Conservation (phyloP, 2,888 invertebrate species). For the Drosophila parthenogenetica region DNA sequence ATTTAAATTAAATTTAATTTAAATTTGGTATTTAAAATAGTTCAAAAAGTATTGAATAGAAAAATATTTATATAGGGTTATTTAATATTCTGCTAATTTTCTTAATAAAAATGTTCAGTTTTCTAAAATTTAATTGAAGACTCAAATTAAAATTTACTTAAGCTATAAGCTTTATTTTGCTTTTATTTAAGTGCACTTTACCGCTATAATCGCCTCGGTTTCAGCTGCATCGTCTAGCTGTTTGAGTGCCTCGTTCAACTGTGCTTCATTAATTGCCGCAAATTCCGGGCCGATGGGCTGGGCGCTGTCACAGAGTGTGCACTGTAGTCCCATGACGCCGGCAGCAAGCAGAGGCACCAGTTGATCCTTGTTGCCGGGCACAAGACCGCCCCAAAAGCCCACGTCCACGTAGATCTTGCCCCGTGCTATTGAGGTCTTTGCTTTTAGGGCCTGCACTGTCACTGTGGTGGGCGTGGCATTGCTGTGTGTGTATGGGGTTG, state of each 20-base stretch:
- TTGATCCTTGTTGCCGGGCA: slow-evolving; percentile 87
- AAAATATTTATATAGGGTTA: no score
- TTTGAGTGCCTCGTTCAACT: slow-evolving; percentile 87
- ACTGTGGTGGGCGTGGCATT: slow-evolving; percentile 91
- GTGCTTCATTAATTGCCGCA: slow-evolving; percentile 86
- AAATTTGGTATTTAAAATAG: no score
- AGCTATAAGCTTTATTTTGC: no score
- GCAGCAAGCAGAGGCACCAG: slow-evolving; percentile 87
- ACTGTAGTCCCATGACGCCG: slow-evolving; percentile 91
- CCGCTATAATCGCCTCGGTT: slow-evolving; percentile 88
- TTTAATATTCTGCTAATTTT: no score
- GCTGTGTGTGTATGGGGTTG: slow-evolving; percentile 82
- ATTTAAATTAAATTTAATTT: no score
- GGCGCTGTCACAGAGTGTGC: slow-evolving; percentile 89
- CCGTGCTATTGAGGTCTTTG: slow-evolving; percentile 87
- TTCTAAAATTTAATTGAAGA: no score
- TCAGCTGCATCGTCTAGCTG: slow-evolving; percentile 87
- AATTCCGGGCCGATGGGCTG: slow-evolving; percentile 88
- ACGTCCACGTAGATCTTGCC: slow-evolving; percentile 89
- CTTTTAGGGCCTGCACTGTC: slow-evolving; percentile 87
- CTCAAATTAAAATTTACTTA: no score
- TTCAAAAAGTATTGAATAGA: no score
- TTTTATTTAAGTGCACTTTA: slow-evolving; percentile 68
- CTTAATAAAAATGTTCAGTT: no score
- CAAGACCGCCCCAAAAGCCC: slow-evolving; percentile 92